A percentile compares a stretch with the other conserved stretches of the same genome.
These are phyloP conservation scores for Sarcophaga carnaria DNA, from an alignment of 2,888 invertebrate genomes.

Conservation along the genomic window DNA sequence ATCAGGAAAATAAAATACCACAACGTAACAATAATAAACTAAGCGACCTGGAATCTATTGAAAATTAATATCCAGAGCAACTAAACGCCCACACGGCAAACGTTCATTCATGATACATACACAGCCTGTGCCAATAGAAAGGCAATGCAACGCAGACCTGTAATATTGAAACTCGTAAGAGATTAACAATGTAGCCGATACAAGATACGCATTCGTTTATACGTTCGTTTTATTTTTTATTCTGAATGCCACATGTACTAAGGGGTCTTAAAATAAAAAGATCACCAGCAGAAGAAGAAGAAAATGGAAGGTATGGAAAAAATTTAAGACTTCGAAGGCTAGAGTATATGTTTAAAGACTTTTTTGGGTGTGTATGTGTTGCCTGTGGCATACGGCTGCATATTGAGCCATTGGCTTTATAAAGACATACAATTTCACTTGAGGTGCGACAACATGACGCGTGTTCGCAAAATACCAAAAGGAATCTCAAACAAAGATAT, in stretches of 20 bases:
- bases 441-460: slow-evolving; percentile 66
- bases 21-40: slow-evolving; percentile 12
- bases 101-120: neutral
- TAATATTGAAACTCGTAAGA: slow-evolving; percentile 7
- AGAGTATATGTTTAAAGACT: neutral
- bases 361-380: neutral
- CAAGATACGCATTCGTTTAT: slow-evolving; percentile 20
- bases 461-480: slow-evolving; percentile 35
- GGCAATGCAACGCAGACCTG: neutral
- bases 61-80: slow-evolving; percentile 52
- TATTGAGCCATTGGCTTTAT: slow-evolving; percentile 29
- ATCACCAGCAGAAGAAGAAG: too few species aligned
- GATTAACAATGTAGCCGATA: slow-evolving; percentile 44
- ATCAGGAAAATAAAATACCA: neutral
- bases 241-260: too few species aligned
- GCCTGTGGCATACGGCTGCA: neutral
- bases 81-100: slow-evolving; percentile 55
- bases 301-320: neutral
- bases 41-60: slow-evolving; percentile 51
- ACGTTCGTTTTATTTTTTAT: slow-evolving; percentile 1
- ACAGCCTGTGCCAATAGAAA: slow-evolving; percentile 1
- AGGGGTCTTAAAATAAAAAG: too few species aligned
- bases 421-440: slow-evolving; percentile 66
- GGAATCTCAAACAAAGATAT: slow-evolving; percentile 43
- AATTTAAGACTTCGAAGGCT: neutral